Evolutionary conservation across 2,888 invertebrate genomes (phyloP).

Genomic region (Drosophila rellima): DNA sequence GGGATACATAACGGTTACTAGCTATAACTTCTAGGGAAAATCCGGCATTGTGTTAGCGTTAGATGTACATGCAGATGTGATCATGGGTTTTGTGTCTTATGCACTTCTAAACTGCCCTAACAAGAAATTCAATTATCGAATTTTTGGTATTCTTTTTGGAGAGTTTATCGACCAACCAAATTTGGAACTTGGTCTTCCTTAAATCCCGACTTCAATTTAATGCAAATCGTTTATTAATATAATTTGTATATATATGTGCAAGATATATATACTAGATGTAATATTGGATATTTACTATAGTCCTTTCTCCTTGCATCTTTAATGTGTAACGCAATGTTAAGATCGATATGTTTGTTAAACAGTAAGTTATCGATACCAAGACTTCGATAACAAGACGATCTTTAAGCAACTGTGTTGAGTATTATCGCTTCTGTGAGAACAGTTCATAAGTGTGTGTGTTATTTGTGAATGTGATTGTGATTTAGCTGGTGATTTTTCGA

Average conservation of each 20-base stretch:
- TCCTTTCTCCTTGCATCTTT: too few species aligned
- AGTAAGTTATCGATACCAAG: background rate
- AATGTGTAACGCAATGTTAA: too few species aligned
- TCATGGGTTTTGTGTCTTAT: background rate
- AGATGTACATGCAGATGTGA: constrained; percentile 41
- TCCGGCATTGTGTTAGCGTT: constrained; percentile 22
- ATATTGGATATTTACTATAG: too few species aligned
- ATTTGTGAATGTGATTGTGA: constrained; percentile 18
- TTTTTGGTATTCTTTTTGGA: too few species aligned
- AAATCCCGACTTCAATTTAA: too few species aligned
- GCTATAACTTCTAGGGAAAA: background rate
- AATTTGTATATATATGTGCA: too few species aligned
- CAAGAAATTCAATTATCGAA: too few species aligned
- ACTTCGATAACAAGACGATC: background rate
- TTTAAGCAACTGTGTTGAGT: background rate
- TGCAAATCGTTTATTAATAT: too few species aligned
- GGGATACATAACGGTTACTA: constrained; percentile 25
- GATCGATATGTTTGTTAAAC: background rate
- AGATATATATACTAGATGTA: too few species aligned
- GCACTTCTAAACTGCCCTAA: background rate
- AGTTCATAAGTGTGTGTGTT: constrained; percentile 1
- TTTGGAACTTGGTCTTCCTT: too few species aligned
- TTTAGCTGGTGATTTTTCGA: constrained; percentile 24
- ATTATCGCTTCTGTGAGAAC: background rate
- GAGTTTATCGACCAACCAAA: too few species aligned